Evolutionary conservation across 2,797 vertebrate species (phyloP).

Genomic region (Esox lucius): DNA sequence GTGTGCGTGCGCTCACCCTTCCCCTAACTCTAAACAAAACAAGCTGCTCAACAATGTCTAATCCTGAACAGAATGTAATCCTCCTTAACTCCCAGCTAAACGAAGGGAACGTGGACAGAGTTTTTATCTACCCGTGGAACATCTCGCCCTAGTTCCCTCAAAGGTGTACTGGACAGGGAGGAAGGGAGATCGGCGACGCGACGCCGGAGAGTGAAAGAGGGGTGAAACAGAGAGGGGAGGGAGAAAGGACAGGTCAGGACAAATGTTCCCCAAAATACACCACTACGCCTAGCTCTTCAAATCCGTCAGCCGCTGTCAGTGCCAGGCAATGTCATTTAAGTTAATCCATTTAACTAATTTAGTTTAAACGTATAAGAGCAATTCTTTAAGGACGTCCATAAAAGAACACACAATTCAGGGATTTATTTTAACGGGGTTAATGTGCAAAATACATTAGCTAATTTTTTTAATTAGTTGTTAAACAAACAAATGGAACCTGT

Average conservation of each 20-base stretch:
- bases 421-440: constrained; percentile 12
- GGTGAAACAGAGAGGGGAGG: constrained; percentile 17
- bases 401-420: background rate
- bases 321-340: background rate
- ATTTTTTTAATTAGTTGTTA: constrained; percentile 42
- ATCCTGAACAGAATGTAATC: constrained; percentile 80
- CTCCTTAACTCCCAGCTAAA: constrained; percentile 81
- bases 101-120: constrained; percentile 73
- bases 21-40: constrained; percentile 67
- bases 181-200: background rate
- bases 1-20: constrained; percentile 36
- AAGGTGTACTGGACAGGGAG: constrained; percentile 56
- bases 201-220: background rate
- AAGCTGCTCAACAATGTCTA: constrained; percentile 79
- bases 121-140: constrained; percentile 80
- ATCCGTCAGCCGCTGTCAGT: background rate
- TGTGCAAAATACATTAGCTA: constrained; percentile 43
- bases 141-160: constrained; percentile 82
- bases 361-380: background rate
- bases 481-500: constrained; percentile 30
- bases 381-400: background rate
- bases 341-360: background rate
- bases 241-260: constrained; percentile 41
- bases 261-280: background rate
- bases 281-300: constrained; percentile 3